These are phyloP conservation scores for Drosophila melanosoma DNA, from an alignment of 2,888 invertebrate species.

Conservation along the genomic window DNA sequence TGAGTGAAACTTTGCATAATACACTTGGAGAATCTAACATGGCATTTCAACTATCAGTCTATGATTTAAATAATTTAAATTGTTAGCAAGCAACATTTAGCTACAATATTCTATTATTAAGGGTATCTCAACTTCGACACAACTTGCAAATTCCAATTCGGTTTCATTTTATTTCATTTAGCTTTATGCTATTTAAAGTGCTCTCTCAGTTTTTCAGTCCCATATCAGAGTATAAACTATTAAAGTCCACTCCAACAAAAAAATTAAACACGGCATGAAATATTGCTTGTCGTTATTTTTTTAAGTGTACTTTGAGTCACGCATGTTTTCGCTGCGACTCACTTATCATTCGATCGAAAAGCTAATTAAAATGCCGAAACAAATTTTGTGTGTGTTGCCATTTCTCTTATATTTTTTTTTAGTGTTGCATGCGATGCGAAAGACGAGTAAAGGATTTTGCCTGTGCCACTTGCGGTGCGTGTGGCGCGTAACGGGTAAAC, in stretches of 20 bases:
- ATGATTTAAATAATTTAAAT: background rate
- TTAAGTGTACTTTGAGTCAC: constrained; percentile 34
- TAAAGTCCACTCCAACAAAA: constrained; percentile 53
- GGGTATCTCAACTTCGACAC: background rate
- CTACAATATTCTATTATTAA: background rate
- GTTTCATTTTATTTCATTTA: constrained; percentile 32
- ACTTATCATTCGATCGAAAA: constrained; percentile 28
- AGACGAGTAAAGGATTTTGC: constrained; percentile 56
- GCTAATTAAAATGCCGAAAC: constrained; percentile 31
- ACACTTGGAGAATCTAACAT: background rate
- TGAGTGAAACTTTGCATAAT: constrained; percentile 9
- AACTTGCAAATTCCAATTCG: background rate
- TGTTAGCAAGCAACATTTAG: background rate
- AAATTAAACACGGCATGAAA: constrained; percentile 72
- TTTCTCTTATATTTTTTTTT: constrained; percentile 2
- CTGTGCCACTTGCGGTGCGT: constrained; percentile 60
- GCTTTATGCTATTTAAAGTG: constrained; percentile 73
- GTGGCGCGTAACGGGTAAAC: constrained; percentile 42
- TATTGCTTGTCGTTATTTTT: constrained; percentile 60
- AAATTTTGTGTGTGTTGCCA: background rate
- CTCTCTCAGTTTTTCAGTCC: constrained; percentile 58
- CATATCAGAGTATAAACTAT: constrained; percentile 59
- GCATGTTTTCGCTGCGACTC: constrained; percentile 4
- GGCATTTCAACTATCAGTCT: background rate
- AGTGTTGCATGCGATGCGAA: constrained; percentile 41